A percentile compares a stretch with the other conserved stretches of the same genome.
Evolutionary conservation across 2,797 vertebrate genomes (phyloP).

Genomic region (Mycteria americana): DNA sequence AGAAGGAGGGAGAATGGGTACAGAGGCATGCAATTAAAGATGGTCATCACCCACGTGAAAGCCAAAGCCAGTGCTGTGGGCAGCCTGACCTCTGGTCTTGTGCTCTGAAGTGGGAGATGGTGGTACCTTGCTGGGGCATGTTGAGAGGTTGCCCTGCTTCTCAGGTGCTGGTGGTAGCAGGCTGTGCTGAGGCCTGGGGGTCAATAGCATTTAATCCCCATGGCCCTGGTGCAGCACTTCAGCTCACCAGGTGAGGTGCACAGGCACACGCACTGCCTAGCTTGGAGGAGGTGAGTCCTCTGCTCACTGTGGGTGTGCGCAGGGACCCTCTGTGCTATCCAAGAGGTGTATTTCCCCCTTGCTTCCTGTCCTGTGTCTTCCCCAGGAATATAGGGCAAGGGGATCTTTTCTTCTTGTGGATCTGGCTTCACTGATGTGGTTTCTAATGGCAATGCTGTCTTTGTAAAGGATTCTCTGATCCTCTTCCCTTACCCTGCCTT

Average conservation of each 20-base stretch:
- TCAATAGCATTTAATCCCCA: not conserved
- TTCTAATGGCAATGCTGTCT: not conserved
- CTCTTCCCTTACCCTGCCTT: not conserved
- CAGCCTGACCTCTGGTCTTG: not conserved
- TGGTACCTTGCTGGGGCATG: not conserved
- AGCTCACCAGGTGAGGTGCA: not conserved
- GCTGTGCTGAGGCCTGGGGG: not conserved
- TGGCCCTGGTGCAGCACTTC: not conserved
- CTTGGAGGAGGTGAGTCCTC: not conserved
- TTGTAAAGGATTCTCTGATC: not conserved
- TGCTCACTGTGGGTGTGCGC: not conserved
- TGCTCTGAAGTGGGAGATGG: not conserved
- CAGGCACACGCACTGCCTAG: not conserved
- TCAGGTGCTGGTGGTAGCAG: not conserved
- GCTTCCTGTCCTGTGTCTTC: not conserved
- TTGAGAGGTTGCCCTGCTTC: not conserved
- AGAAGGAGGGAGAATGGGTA: not conserved
- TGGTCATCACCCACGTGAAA: fast-evolving
- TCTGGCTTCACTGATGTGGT: not conserved
- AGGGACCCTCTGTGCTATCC: not conserved
- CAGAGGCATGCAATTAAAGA: not conserved
- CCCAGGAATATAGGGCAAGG: not conserved
- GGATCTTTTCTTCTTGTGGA: not conserved
- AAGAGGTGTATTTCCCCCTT: not conserved
- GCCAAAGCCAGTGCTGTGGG: not conserved